These are phyloP conservation scores for Pteromalus puparum DNA, from an alignment of 1,140 invertebrate species.

Conservation along the genomic window DNA sequence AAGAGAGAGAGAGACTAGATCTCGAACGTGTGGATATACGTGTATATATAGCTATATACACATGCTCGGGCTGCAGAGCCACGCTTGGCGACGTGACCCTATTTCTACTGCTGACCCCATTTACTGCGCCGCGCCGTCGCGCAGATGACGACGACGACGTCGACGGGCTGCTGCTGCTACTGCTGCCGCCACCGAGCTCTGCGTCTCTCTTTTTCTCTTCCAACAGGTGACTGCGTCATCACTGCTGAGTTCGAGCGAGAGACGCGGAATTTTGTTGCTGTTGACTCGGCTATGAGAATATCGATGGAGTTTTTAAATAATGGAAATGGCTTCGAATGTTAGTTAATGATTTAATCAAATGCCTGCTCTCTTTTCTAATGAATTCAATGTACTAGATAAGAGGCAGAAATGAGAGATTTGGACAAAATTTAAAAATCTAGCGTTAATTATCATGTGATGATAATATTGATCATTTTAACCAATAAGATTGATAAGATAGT, in stretches of 20 bases:
- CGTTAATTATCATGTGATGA: no score
- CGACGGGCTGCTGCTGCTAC: not conserved
- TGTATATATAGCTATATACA: not conserved
- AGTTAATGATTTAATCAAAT: no score
- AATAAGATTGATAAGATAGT: no score
- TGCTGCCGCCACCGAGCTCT: not conserved
- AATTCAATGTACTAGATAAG: no score
- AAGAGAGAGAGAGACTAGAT: not conserved
- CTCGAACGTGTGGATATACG: not conserved
- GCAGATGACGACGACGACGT: conserved; percentile 18
- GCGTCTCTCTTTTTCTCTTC: not conserved
- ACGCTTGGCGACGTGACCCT: not conserved
- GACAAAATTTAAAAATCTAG: no score
- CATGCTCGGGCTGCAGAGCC: not conserved
- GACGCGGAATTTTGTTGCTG: not conserved
- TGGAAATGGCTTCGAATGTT: no score
- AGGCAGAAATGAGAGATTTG: no score
- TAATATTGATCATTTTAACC: no score
- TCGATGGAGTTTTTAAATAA: not conserved
- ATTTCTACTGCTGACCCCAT: conserved; percentile 38
- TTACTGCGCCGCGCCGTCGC: conserved; percentile 17
- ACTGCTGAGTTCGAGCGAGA: conserved; percentile 16
- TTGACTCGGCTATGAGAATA: not conserved
- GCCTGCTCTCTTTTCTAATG: no score
- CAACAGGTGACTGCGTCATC: conserved; percentile 49